A percentile compares a stretch with the other conserved stretches of the same genome.
Conservation (phyloP, 2,113 vertebrate species). For the Ceuthmochares aereus region DNA sequence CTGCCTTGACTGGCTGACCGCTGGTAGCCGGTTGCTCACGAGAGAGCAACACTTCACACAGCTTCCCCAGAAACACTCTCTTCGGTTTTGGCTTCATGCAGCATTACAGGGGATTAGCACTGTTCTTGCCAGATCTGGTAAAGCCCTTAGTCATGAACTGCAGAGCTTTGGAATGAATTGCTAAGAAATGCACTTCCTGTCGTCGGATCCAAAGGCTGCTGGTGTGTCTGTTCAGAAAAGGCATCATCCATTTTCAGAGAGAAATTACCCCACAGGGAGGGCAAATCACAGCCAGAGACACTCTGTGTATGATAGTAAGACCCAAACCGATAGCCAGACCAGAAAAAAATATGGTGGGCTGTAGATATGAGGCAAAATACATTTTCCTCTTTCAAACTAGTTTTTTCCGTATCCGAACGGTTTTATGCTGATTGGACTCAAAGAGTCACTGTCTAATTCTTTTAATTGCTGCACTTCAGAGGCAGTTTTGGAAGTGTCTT, state of each 20-base stretch:
- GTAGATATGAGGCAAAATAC: neutral
- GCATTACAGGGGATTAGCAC: neutral
- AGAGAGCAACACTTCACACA: neutral
- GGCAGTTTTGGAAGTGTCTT: neutral
- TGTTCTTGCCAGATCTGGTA: neutral
- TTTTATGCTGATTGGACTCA: neutral
- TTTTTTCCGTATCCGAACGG: neutral
- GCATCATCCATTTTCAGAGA: neutral
- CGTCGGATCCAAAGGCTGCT: neutral
- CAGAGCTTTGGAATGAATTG: neutral
- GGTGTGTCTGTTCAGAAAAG: neutral
- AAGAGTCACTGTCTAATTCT: neutral
- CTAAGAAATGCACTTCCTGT: neutral
- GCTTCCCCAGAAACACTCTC: neutral
- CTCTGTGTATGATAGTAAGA: neutral
- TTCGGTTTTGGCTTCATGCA: neutral
- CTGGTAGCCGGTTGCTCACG: neutral
- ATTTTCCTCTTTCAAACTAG: neutral
- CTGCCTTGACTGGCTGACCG: neutral
- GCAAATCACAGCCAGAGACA: rapidly evolving
- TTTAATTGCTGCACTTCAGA: neutral
- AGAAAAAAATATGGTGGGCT: neutral
- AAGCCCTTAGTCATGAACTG: neutral
- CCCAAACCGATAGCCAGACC: neutral
- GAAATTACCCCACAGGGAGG: rapidly evolving